These are phyloP conservation scores for Hippoglossus stenolepis DNA, from an alignment of 2,113 vertebrate species.

Conservation along the genomic window DNA sequence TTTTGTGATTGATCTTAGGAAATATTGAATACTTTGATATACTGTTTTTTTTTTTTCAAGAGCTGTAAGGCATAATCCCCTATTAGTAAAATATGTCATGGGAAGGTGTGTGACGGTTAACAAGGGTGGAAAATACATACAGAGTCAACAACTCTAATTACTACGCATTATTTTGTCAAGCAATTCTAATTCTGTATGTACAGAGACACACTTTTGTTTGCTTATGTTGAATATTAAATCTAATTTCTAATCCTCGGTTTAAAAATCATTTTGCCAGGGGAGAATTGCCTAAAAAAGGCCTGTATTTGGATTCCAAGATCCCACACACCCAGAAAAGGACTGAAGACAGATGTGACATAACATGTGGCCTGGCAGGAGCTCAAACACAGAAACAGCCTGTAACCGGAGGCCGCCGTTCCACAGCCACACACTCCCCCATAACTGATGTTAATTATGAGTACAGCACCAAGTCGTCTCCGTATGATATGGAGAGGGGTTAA, in stretches of 20 bases:
- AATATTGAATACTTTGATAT: too few species aligned
- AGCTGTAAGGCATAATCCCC: too few species aligned
- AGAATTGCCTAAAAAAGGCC: slow-evolving; percentile 1
- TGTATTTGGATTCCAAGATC: slow-evolving; percentile 14
- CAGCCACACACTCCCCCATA: background rate
- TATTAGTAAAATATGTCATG: too few species aligned
- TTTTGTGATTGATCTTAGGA: too few species aligned
- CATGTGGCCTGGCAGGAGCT: slow-evolving; percentile 21
- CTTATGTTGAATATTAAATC: background rate
- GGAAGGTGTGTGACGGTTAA: too few species aligned
- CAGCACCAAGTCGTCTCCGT: background rate
- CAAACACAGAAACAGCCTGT: slow-evolving; percentile 1
- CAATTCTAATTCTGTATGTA: too few species aligned
- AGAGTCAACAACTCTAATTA: too few species aligned
- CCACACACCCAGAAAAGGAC: slow-evolving; percentile 16
- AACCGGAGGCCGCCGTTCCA: background rate
- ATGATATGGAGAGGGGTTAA: background rate
- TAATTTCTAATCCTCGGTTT: background rate
- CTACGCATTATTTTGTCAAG: too few species aligned
- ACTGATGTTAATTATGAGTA: background rate
- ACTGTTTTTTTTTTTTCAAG: too few species aligned
- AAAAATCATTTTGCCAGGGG: background rate
- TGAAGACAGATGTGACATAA: slow-evolving; percentile 30
- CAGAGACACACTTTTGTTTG: background rate
- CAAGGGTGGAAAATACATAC: too few species aligned